Percentiles rank a stretch among this genome's conserved stretches.
Evolutionary conservation across 2,113 vertebrate species (phyloP).

Genomic region (Puma concolor): DNA sequence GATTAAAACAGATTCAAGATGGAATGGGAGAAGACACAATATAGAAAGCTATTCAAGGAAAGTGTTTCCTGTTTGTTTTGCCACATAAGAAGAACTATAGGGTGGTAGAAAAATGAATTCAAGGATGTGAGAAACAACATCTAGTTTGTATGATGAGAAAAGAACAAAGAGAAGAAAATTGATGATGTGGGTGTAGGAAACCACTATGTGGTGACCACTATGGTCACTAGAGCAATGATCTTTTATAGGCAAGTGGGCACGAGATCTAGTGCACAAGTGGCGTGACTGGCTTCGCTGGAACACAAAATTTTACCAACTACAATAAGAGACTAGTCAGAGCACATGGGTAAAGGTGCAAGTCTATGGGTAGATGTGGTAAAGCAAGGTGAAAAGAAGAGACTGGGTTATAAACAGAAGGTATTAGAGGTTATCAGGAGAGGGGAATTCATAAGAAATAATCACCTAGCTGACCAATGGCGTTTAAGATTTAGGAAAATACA

Average conservation of each 20-base stretch:
- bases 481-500: background rate
- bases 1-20: background rate
- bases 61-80: background rate
- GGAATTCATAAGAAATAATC: background rate
- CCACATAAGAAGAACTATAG: background rate
- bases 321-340: background rate
- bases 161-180: background rate
- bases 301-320: background rate
- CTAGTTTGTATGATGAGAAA: background rate
- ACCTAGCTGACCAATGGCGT: background rate
- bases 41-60: background rate
- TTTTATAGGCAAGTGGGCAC: background rate
- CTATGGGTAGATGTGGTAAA: background rate
- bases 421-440: background rate
- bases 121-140: background rate
- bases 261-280: background rate
- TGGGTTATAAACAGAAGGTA: background rate
- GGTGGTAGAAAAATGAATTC: background rate
- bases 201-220: no score
- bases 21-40: background rate
- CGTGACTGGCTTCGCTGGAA: background rate
- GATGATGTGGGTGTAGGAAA: background rate
- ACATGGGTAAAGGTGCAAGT: accelerated
- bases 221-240: background rate
- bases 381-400: background rate